phyloP scores from a whole-genome alignment of 2,797 vertebrate species.

The Nyctalus aviator region DNA sequence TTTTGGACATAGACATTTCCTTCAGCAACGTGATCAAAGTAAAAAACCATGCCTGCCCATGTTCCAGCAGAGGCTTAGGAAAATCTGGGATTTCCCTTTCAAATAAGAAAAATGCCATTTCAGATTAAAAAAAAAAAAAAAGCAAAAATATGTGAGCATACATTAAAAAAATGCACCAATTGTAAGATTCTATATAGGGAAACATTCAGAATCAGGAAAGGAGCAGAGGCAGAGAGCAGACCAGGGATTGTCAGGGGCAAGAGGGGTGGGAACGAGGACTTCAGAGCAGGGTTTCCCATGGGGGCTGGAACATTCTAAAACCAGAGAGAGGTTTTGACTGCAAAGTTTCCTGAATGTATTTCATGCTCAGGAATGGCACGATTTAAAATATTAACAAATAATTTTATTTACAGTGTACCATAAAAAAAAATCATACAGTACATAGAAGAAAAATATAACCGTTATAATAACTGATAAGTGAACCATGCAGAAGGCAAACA shows the following conservation, averaged over 20 bases:
- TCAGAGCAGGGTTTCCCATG: no score
- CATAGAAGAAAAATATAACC: background rate
- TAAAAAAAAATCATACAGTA: background rate
- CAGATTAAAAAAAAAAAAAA: background rate
- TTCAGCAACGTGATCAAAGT: background rate
- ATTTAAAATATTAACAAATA: background rate
- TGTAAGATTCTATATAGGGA: background rate
- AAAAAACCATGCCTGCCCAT: background rate
- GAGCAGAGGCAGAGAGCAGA: background rate
- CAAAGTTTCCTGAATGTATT: background rate
- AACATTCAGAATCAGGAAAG: background rate
- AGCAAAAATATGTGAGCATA: background rate
- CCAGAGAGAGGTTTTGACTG: background rate
- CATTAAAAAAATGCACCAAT: background rate
- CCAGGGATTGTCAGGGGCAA: no score
- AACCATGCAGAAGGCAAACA: background rate
- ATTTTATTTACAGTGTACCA: background rate
- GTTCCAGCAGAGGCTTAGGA: background rate
- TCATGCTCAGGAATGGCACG: background rate
- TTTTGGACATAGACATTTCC: background rate
- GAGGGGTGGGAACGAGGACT: background rate
- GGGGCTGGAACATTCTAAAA: background rate
- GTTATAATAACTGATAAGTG: background rate
- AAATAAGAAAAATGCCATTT: background rate
- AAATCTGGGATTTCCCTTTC: background rate